Conservation (phyloP, 2,113 vertebrate genomes). For the Ptilorrhoa leucosticta region DNA sequence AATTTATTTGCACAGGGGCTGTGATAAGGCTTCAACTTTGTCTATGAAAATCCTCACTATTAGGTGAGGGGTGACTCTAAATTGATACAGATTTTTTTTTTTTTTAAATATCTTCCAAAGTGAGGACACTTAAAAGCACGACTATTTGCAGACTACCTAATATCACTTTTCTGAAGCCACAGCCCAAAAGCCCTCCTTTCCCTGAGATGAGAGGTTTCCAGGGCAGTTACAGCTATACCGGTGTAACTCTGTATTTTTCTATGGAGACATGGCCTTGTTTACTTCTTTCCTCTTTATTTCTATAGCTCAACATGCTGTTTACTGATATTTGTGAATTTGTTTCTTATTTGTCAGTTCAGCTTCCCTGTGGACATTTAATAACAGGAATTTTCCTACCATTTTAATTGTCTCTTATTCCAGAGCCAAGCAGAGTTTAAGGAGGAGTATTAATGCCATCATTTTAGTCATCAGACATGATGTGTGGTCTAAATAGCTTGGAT, state of each 20-base stretch:
- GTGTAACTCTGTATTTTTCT: neutral
- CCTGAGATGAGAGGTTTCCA: neutral
- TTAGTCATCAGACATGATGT: neutral
- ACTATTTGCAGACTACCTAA: neutral
- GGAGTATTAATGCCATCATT: neutral
- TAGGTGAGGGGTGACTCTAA: neutral
- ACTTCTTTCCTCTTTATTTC: neutral
- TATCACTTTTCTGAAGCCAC: neutral
- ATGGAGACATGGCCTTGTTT: neutral
- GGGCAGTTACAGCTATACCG: neutral
- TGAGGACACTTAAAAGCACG: neutral
- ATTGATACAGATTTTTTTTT: neutral
- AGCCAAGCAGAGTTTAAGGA: neutral
- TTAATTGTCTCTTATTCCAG: neutral
- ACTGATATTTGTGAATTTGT: neutral
- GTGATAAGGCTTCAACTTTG: neutral
- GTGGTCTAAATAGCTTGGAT: neutral
- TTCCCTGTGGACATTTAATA: neutral
- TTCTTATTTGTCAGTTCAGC: neutral
- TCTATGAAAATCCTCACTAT: neutral
- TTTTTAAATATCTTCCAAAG: neutral
- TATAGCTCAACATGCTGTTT: neutral
- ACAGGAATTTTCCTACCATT: neutral
- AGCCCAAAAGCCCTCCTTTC: neutral
- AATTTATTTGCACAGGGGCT: neutral